Evolutionary conservation across 2,113 vertebrate species (phyloP).

Genomic region (Bothrops jararaca): DNA sequence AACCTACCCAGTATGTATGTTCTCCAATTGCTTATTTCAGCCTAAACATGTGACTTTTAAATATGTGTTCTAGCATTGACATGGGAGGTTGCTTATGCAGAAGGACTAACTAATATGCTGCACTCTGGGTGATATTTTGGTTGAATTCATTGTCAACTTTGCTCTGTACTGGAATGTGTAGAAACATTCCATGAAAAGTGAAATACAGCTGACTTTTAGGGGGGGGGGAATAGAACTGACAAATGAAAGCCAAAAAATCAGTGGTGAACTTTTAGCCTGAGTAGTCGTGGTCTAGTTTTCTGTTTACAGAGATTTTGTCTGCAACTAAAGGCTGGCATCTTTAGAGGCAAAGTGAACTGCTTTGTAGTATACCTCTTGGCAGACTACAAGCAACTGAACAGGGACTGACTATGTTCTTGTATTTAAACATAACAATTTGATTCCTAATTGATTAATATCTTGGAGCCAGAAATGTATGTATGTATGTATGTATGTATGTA

Average conservation of each 20-base stretch:
- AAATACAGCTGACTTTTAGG: neutral
- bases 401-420: neutral
- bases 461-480: neutral
- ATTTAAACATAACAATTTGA: neutral
- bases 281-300: neutral
- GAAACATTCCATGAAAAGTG: slow-evolving; percentile 1
- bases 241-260: neutral
- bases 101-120: neutral
- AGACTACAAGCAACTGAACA: neutral
- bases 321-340: neutral
- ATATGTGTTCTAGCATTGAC: neutral
- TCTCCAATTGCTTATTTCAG: neutral
- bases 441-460: neutral
- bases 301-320: neutral
- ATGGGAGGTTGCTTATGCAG: neutral
- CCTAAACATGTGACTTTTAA: neutral
- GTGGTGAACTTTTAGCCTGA: neutral
- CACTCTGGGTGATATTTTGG: neutral
- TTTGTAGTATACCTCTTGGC: neutral
- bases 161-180: slow-evolving; percentile 3
- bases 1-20: neutral
- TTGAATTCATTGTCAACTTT: slow-evolving; percentile 12
- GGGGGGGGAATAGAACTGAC: neutral
- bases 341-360: neutral
- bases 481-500: neutral